Evolutionary conservation across 2,113 vertebrate genomes (phyloP).

Genomic region (Gymnogyps californianus): DNA sequence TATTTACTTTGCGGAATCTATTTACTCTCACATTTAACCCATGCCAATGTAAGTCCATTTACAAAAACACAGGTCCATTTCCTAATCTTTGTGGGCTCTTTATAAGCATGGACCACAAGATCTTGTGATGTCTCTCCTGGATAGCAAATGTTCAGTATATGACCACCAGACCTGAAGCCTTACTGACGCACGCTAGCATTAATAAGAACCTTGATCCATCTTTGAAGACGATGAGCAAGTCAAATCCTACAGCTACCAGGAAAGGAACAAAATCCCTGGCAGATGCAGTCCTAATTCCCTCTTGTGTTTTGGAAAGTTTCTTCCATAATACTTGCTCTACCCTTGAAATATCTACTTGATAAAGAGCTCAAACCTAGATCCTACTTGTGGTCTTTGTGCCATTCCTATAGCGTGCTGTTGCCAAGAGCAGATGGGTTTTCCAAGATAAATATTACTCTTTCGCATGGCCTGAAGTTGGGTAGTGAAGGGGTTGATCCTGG

Average conservation of each 20-base stretch:
- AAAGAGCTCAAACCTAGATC: neutral
- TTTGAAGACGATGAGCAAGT: neutral
- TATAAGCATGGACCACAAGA: neutral
- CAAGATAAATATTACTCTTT: neutral
- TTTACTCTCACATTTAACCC: neutral
- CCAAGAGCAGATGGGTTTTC: neutral
- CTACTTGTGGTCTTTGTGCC: fast-evolving
- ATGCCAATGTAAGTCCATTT: neutral
- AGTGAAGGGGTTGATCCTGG: neutral
- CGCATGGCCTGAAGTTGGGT: neutral
- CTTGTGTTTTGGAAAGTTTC: neutral
- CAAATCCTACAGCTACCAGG: neutral
- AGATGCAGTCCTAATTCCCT: neutral
- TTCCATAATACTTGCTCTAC: neutral
- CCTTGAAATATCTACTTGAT: neutral
- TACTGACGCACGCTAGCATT: neutral
- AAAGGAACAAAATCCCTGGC: neutral
- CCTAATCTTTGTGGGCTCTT: neutral
- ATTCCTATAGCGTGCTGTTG: fast-evolving
- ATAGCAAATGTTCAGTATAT: neutral
- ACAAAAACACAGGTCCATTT: neutral
- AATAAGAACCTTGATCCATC: neutral
- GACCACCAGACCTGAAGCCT: neutral
- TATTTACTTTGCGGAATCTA: neutral
- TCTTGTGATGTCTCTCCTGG: neutral